Evolutionary conservation across 2,797 vertebrate species (phyloP), one percentile per base, ranked within the genome.

Genomic region (Lemur catta): DNA sequence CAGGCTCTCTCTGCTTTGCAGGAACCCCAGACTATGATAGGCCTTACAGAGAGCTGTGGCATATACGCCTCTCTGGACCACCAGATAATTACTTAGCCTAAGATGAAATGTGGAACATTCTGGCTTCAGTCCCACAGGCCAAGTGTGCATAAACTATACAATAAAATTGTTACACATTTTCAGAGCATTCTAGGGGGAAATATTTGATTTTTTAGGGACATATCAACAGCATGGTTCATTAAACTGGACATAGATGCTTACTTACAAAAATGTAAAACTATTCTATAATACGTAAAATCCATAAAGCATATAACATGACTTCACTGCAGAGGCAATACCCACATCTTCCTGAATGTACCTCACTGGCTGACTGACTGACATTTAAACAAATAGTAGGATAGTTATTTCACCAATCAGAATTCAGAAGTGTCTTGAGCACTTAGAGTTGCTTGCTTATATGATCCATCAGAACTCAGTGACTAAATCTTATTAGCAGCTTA

Each of bases 201-300:
- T 33, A 43, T 48, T 71, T 85, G 13, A 59, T 93, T 91, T 94
- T 87, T 82, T 93, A 65, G 14, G 24, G 74, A 63, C 10, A 57
- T 24, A 84, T n/a, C 38, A 55, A 50, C 0, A 74, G 48, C 22
- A 50, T 71, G 69, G 78, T 69, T 41, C 30, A 57, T 46, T 93
- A 65, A 91, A 59, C 1, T 59, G 24, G 5, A 75, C 26, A 67
- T 52, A 33, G 17, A 46, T 38, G 35, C 88, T 92, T 91, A 91
- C 33, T 57, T 84, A n/a, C 17, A 85, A 75, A 96, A 93, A 72
- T 91, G 33, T 76, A 94, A 88, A 69, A 74, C 28, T 75, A 59
- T 43, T 63, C 17, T 92, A 38, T 28, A 92, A 57, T 30, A 84
- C 11, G 6, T 69, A 76, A 95, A 90, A 38, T 80, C 43, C 30